phyloP scores from a whole-genome alignment of 2,888 invertebrate species.

The Acanthosoma haemorrhoidale region DNA sequence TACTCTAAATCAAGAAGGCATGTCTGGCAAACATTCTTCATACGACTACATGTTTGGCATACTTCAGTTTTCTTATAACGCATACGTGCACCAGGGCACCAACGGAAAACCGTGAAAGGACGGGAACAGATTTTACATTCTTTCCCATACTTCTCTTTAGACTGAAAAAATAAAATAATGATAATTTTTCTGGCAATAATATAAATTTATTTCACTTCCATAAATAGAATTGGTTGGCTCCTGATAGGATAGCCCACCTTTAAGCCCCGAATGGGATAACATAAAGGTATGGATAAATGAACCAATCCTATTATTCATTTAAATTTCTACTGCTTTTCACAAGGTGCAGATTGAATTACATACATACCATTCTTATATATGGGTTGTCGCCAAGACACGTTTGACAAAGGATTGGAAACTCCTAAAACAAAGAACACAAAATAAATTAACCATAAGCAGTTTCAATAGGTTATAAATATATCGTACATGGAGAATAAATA shows the following conservation, averaged over 20 bases:
- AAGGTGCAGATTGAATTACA: too few species aligned
- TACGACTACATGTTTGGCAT: slow-evolving; percentile 89
- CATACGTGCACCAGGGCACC: slow-evolving; percentile 94
- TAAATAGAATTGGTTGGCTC: too few species aligned
- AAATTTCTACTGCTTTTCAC: too few species aligned
- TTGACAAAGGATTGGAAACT: slow-evolving; percentile 92
- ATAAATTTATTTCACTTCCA: too few species aligned
- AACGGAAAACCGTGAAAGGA: slow-evolving; percentile 92
- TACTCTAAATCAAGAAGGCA: slow-evolving; percentile 91
- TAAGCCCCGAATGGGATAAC: too few species aligned
- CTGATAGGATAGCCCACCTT: too few species aligned
- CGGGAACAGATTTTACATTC: slow-evolving; percentile 93
- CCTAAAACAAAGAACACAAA: slow-evolving; percentile 55
- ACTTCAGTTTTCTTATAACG: slow-evolving; percentile 95
- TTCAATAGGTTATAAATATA: too few species aligned
- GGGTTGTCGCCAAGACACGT: slow-evolving; percentile 96
- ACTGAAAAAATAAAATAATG: slow-evolving; percentile 64
- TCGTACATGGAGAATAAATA: too few species aligned
- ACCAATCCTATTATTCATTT: too few species aligned
- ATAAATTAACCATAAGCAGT: too few species aligned
- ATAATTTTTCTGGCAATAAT: too few species aligned
- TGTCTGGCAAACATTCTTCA: slow-evolving; percentile 95
- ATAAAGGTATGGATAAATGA: too few species aligned
- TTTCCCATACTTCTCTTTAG: slow-evolving; percentile 90
- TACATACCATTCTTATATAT: slow-evolving; percentile 85